Base-by-base conservation (phyloP, 2,888 invertebrate species). In the Lepidonotus clava region DNA sequence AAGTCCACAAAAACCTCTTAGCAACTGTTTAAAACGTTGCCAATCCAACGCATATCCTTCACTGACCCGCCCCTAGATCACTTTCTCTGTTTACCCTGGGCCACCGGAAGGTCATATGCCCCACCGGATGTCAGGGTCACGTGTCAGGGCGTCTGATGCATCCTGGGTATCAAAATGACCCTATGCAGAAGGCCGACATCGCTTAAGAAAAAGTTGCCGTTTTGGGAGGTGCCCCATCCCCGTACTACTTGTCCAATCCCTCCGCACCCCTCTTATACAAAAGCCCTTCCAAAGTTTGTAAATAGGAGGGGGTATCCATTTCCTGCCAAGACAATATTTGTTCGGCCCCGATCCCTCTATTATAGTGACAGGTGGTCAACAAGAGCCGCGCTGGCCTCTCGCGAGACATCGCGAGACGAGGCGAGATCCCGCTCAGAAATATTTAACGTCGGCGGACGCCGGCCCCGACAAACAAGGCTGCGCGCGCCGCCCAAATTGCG, bases 111-210 rank as follows among this genome's bases (percentile, higher is more conserved):
- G 61, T 61, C 61, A 28, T 61, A 28, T 61, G 61, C 56, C 24
- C 76, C 36, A 76, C 76, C 76, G 76, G 76, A 76, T 36, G 76
- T 76, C 76, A 76, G 76, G 76, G 76, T 76, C 76, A 76, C 76
- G 76, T 34, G 76, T 34, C 76, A 28, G n/a, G n/a, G n/a, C 38
- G 18, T 21, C 11, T 18, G 18, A 28, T 36, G 76, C 40, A 76
- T 76, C 11, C 6, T 4, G 76, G 76, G 36, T 61, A 28, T 24
- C 24, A 24, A 11, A 67, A 28, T 32, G 36, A 28, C 76, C 76
- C 76, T 18, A n/a, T 40, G 76, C 21, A 8, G 76, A 11, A 6
- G 21, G 18, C 18, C 40, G 38, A 38, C 40, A n/a, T 14, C 76
- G 36, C 38, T 76, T n/a, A n/a, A n/a, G n/a, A 76, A 11, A 76